Evolutionary conservation across 2,113 vertebrate species (phyloP).

Genomic region (Oryctolagus cuniculus): DNA sequence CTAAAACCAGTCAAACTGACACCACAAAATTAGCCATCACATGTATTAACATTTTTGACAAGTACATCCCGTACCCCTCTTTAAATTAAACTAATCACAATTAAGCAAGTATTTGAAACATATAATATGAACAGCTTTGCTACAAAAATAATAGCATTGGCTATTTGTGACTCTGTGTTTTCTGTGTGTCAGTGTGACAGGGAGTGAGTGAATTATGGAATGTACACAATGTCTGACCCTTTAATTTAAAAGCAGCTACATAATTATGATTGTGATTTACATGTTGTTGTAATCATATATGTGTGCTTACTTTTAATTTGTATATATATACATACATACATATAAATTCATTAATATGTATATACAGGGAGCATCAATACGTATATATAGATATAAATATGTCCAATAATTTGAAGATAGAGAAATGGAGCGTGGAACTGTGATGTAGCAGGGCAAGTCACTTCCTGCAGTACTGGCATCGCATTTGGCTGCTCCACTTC

Average conservation of each 20-base stretch:
- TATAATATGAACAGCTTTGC: neutral
- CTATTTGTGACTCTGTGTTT: neutral
- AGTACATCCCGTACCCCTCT: neutral
- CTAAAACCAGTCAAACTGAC: no score
- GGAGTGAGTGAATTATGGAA: no score
- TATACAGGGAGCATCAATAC: neutral
- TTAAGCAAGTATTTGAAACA: neutral
- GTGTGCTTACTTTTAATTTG: neutral
- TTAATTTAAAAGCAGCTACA: neutral
- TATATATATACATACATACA: neutral
- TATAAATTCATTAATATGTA: neutral
- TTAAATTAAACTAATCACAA: neutral
- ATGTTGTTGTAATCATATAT: neutral
- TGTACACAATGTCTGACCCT: neutral
- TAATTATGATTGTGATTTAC: neutral
- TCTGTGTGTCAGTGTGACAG: neutral
- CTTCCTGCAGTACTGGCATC: no score
- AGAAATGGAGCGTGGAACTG: neutral
- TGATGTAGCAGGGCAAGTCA: no score
- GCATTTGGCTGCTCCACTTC: no score
- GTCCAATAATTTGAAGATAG: neutral
- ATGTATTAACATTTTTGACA: neutral
- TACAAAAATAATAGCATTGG: neutral
- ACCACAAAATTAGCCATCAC: no score
- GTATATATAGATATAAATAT: neutral